These are phyloP conservation scores for Actinemys pallida DNA, from an alignment of 2,113 vertebrate genomes.

Conservation along the genomic window DNA sequence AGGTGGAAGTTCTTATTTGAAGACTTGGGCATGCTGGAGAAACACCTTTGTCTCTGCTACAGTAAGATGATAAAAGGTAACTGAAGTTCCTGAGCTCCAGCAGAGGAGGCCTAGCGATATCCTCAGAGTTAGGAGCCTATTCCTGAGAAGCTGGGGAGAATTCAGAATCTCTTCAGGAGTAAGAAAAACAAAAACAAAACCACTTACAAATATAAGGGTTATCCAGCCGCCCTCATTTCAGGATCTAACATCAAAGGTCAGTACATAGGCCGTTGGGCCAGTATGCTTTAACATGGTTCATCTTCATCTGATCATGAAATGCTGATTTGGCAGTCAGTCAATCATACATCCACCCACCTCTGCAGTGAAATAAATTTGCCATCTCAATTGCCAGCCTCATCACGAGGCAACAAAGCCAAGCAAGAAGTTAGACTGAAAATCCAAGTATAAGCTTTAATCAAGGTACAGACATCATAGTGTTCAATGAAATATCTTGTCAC, in stretches of 20 bases:
- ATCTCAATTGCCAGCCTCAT: background rate
- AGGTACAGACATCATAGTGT: background rate
- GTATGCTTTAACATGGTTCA: background rate
- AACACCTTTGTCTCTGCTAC: background rate
- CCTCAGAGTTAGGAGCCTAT: background rate
- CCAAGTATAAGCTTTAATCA: slow-evolving; percentile 50
- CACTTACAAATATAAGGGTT: background rate
- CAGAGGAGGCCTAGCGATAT: background rate
- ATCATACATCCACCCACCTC: background rate
- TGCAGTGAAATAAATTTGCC: background rate
- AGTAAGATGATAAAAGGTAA: background rate
- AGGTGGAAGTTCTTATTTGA: background rate
- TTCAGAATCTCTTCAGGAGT: background rate
- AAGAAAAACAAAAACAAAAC: background rate
- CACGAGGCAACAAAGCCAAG: slow-evolving; percentile 32
- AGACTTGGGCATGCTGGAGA: background rate
- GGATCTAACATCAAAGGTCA: background rate
- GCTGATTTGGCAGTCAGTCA: background rate
- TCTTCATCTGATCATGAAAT: background rate
- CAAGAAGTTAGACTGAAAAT: background rate
- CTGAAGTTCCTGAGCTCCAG: background rate
- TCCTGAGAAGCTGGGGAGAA: background rate
- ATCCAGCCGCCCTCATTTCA: background rate
- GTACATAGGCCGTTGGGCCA: background rate
- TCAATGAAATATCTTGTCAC: background rate